Conservation (phyloP, 2,888 invertebrate genomes). For the Synergus itoensis region DNA sequence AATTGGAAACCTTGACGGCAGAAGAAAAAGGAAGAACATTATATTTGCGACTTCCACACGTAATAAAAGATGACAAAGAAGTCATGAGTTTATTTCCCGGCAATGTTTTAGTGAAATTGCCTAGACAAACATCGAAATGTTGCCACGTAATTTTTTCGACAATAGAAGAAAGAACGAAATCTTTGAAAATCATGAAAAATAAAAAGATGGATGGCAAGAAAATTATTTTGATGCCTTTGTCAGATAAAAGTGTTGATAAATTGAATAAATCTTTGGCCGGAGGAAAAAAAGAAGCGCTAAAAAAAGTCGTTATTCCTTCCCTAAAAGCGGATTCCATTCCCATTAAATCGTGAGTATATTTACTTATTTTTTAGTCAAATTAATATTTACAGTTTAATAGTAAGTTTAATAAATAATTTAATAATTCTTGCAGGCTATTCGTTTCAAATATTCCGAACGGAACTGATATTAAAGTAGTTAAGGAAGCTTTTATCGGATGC, state of each 20-base stretch:
- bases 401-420: not conserved
- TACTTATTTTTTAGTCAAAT: not conserved
- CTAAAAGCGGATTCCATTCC: conserved; percentile 54
- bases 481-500: conserved; percentile 62
- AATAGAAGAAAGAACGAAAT: conserved; percentile 63
- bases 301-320: conserved; percentile 61
- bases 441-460: conserved; percentile 65
- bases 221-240: conserved; percentile 56
- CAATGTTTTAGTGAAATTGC: conserved; percentile 63
- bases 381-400: not conserved
- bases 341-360: conserved; percentile 63
- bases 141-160: conserved; percentile 67
- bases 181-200: conserved; percentile 59
- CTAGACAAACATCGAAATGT: conserved; percentile 64
- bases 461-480: conserved; percentile 61
- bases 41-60: conserved; percentile 66
- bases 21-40: conserved; percentile 61
- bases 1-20: not conserved
- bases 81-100: conserved; percentile 65
- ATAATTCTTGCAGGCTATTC: conserved; percentile 50
- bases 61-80: conserved; percentile 62
- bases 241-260: conserved; percentile 42
- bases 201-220: conserved; percentile 61
- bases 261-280: not conserved
- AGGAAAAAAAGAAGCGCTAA: conserved; percentile 46